Evolutionary conservation across 2,113 vertebrate species (phyloP).

Genomic region (Vireo altiloquus): DNA sequence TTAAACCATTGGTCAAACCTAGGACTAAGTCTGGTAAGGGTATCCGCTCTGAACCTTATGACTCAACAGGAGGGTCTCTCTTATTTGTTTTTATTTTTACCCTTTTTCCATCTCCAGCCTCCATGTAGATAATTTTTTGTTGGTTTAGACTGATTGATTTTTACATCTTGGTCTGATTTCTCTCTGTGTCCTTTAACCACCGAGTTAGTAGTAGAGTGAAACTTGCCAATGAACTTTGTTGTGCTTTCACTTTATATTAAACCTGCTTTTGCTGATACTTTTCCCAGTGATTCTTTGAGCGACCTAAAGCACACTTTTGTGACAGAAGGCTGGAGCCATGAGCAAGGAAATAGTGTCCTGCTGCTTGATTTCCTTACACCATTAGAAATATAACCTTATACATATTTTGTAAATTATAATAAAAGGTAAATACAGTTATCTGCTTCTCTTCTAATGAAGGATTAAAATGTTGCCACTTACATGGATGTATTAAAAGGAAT

Average conservation of each 20-base stretch:
- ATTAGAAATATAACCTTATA: background rate
- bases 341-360: background rate
- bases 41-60: background rate
- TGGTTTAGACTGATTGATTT: background rate
- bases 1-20: background rate
- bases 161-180: background rate
- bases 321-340: background rate
- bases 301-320: background rate
- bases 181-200: background rate
- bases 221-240: background rate
- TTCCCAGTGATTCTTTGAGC: background rate
- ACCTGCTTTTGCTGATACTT: background rate
- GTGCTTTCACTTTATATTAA: background rate
- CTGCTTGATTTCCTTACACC: background rate
- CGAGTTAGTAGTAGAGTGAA: background rate
- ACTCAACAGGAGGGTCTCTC: background rate
- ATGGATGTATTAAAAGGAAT: background rate
- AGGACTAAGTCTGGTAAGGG: background rate
- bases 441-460: background rate
- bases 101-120: background rate
- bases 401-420: background rate
- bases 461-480: background rate
- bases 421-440: background rate
- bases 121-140: background rate
- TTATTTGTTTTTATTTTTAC: background rate